phyloP scores from a whole-genome alignment of 2,113 vertebrate genomes.

The Bubalus kerabau region DNA sequence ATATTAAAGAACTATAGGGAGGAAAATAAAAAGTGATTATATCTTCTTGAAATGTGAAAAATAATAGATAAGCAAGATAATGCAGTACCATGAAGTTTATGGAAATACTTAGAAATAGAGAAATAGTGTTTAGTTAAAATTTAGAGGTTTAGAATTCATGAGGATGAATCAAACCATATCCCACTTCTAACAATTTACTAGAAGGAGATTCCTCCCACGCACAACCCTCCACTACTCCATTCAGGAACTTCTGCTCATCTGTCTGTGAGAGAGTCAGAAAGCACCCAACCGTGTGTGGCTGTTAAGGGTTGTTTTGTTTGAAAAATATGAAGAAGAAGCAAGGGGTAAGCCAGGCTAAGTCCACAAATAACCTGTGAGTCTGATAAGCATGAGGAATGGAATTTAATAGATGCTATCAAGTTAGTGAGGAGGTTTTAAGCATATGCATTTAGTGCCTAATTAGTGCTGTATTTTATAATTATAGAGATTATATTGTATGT shows the following conservation, averaged over 20 bases:
- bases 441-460: neutral
- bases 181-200: neutral
- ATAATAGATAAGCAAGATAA: neutral
- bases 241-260: neutral
- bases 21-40: neutral
- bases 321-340: neutral
- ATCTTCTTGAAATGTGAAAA: slow-evolving; percentile 6
- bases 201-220: neutral
- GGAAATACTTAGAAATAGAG: neutral
- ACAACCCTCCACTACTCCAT: neutral
- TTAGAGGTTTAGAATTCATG: neutral
- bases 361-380: neutral
- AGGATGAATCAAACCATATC: neutral
- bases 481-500: neutral
- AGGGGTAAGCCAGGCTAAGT: neutral
- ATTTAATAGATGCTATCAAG: neutral
- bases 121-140: neutral
- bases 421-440: neutral
- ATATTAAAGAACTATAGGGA: neutral
- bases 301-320: neutral
- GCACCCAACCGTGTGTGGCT: neutral
- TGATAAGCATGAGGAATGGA: neutral
- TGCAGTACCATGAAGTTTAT: neutral
- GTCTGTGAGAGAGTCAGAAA: neutral
- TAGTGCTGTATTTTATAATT: neutral